A percentile compares a stretch with the other conserved stretches of the same genome.
Conservation (phyloP, 1,140 invertebrate species). For the Scaptomyza pallida region DNA sequence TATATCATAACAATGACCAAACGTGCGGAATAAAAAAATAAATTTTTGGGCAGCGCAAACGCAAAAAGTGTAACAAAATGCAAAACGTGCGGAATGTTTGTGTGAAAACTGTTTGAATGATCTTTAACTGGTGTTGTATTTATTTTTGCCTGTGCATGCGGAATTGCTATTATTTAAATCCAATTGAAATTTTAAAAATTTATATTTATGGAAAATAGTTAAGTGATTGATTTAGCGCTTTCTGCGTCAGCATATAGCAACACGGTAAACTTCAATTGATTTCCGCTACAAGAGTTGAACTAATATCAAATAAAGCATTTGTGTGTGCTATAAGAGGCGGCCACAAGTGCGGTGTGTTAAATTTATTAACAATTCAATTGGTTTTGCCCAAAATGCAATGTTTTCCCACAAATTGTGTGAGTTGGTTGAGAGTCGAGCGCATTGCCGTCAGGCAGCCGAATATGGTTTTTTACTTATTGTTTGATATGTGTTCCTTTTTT, state of each 20-base stretch:
- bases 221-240: constrained; percentile 69
- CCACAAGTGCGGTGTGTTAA: constrained; percentile 19
- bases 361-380: constrained; percentile 52
- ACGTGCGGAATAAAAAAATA: constrained; percentile 42
- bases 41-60: constrained; percentile 10
- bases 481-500: not conserved
- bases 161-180: constrained; percentile 59
- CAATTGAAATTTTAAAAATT: constrained; percentile 30
- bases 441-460: constrained; percentile 7
- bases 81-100: constrained; percentile 34
- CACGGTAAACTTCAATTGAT: constrained; percentile 53
- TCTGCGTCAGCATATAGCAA: not conserved
- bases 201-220: constrained; percentile 56
- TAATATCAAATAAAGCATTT: not conserved
- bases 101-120: constrained; percentile 25
- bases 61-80: constrained; percentile 4
- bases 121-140: constrained; percentile 19
- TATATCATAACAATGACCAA: constrained; percentile 38
- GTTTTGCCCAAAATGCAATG: constrained; percentile 34
- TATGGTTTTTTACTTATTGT: constrained; percentile 38
- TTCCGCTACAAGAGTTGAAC: constrained; percentile 25
- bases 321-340: constrained; percentile 6
- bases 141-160: constrained; percentile 23
- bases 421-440: not conserved
- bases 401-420: constrained; percentile 29